These are phyloP conservation scores for Antechinus flavipes DNA, from an alignment of 2,113 vertebrate species.

Conservation along the genomic window DNA sequence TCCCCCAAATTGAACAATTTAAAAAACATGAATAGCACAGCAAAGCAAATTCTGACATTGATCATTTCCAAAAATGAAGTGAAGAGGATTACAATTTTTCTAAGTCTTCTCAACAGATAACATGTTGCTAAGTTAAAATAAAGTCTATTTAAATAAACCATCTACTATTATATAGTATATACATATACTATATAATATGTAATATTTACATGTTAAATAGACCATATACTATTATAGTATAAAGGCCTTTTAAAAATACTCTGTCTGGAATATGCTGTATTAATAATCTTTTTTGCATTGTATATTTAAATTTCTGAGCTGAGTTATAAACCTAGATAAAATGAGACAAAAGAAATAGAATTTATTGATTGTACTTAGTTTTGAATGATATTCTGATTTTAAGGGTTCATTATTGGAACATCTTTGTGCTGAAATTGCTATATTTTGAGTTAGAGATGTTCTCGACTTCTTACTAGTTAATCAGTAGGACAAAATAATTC, in stretches of 20 bases:
- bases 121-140: not conserved
- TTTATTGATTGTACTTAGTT: not conserved
- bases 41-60: not conserved
- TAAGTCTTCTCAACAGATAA: not conserved
- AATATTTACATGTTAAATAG: not conserved
- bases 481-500: not conserved
- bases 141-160: not conserved
- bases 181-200: too few relatives aligned
- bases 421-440: not conserved
- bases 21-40: not conserved
- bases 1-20: not conserved
- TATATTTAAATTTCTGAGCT: not conserved
- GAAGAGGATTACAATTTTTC: not conserved
- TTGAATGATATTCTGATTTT: not conserved
- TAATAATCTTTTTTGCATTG: not conserved
- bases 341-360: not conserved
- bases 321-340: not conserved
- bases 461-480: not conserved
- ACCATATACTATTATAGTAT: not conserved
- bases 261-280: not conserved
- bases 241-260: not conserved
- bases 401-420: not conserved
- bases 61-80: not conserved
- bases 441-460: not conserved
- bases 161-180: not conserved